Evolutionary conservation across 2,888 invertebrate genomes (phyloP), one percentile per base, ranked within the genome.

Genomic region (Tenodera sinensis): DNA sequence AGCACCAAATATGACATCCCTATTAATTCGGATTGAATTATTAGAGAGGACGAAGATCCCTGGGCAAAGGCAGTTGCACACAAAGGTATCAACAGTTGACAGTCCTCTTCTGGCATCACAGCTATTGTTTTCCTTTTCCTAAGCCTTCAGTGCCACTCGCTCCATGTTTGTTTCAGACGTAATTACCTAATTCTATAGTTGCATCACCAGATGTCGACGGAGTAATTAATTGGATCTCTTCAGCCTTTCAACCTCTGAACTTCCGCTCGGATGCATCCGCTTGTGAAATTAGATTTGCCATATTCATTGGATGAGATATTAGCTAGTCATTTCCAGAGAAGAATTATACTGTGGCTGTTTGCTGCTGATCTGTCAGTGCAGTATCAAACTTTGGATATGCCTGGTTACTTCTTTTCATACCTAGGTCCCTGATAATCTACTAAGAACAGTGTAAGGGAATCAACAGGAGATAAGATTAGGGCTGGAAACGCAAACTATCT

Each of bases 131-230:
- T 71, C 54, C 54, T 71, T 71, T 71, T 71, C 54, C 54, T 71
- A 71, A 71, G 54, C 54, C 54, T 71, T 71, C 54, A 71, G 54
- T 71, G 54, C 54, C 54, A 71, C 54, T 71, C 54, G 15, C 54
- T 34, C 14, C 85, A 14, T 42, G 85, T 85, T 85, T 47, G 54
- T 85, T 85, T 85, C 85, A 85, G 54, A 71, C 20, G 85, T 85
- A 85, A 85, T 85, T 85, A 85, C 27, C 85, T 54, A 47, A 85
- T 85, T 85, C 85, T 85, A 54, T 27, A 71, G 54, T 71, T 71
- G 54, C 54, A 71, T 8, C 54, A 71, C 54, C 54, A 71, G 54
- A 85, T 15, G 54, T 54, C 54, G n/a, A 42, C 47, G 42, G 85
- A 27, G 85, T 85, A 85, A 85, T 85, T 85, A 85, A 85, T 85